Evolutionary conservation across 2,797 vertebrate genomes (phyloP).

Genomic region (Oreonectes daqikongensis): DNA sequence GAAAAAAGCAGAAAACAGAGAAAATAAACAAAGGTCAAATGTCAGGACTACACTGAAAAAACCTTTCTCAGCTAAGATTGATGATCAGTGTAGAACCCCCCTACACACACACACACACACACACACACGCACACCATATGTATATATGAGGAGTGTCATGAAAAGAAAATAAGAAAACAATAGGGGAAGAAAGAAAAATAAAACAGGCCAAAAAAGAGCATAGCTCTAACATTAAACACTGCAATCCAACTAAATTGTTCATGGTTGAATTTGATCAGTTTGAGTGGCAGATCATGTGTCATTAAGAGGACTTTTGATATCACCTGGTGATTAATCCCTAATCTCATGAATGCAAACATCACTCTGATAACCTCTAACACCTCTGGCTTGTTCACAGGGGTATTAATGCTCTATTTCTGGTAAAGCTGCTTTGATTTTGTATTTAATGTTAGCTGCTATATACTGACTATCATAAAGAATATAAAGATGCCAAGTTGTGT

Average conservation of each 20-base stretch:
- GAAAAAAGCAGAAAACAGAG: neutral
- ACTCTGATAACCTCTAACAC: neutral
- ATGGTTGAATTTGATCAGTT: slow-evolving; percentile 6
- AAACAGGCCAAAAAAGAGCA: neutral
- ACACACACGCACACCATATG: neutral
- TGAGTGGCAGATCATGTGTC: slow-evolving; percentile 4
- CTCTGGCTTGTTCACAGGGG: neutral
- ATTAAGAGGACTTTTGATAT: slow-evolving; percentile 7
- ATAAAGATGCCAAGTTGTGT: neutral
- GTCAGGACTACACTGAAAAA: slow-evolving; percentile 29
- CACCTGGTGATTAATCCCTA: slow-evolving; percentile 15
- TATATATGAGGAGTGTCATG: no score
- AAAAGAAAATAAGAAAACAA: neutral
- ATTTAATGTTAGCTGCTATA: neutral
- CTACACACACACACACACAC: neutral
- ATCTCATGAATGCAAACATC: slow-evolving; percentile 7
- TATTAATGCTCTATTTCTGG: neutral
- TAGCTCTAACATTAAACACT: slow-evolving; percentile 1
- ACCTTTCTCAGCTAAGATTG: slow-evolving; percentile 40
- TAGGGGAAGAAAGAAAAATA: neutral
- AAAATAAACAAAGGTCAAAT: slow-evolving; percentile 44
- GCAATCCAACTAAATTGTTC: slow-evolving; percentile 4
- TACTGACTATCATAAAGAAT: neutral
- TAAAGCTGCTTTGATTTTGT: neutral
- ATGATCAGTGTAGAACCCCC: slow-evolving; percentile 16